Conservation (phyloP, 2,797 vertebrate species). For the Clarias fuscus region DNA sequence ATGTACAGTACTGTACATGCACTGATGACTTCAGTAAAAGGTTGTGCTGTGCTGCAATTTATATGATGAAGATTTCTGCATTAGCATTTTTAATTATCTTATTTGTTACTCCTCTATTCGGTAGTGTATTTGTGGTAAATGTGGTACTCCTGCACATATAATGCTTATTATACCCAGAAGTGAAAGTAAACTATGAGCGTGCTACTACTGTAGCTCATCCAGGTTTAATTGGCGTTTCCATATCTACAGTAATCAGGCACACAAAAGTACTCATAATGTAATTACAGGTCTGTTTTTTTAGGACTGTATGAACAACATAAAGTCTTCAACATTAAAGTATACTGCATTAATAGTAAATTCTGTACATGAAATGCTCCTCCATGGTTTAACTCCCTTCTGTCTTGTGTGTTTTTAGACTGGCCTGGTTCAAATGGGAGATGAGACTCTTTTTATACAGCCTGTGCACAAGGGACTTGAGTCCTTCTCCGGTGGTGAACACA, state of each 20-base stretch:
- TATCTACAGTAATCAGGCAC: background rate
- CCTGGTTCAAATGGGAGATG: conserved; percentile 81
- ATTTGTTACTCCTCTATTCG: background rate
- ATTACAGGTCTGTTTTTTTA: background rate
- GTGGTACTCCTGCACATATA: background rate
- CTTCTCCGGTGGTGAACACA: conserved; percentile 80
- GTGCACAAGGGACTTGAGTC: conserved; percentile 70
- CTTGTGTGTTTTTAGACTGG: conserved; percentile 76
- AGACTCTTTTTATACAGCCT: conserved; percentile 86
- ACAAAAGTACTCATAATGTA: background rate
- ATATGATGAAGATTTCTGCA: background rate
- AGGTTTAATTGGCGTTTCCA: background rate
- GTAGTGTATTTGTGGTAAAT: background rate
- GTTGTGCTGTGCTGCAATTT: background rate
- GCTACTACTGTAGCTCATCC: background rate
- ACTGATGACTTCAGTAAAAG: background rate
- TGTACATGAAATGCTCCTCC: background rate
- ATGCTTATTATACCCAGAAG: background rate
- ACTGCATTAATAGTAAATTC: background rate
- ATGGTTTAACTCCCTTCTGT: background rate
- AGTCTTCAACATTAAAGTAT: background rate
- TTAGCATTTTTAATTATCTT: background rate
- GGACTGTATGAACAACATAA: background rate
- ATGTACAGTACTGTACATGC: too few relatives aligned
- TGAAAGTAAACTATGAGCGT: background rate